Base-by-base conservation (phyloP, 2,797 vertebrate species). In the Galagoides demidoff region DNA sequence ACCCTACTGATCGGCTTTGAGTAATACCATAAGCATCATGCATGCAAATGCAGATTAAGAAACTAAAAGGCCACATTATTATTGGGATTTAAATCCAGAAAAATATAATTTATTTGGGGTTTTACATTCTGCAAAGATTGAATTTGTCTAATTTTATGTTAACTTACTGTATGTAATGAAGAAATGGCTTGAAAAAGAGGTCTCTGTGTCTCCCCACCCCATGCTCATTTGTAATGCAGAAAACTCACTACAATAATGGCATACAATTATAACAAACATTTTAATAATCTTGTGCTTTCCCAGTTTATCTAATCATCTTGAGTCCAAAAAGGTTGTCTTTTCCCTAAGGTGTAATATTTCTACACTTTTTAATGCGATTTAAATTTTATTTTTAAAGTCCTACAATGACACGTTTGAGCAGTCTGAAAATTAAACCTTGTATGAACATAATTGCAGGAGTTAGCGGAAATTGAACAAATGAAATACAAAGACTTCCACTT, bases 401-500 rank as follows among this genome's bases (percentile, higher is more conserved):
- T 92, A 59, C 27, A 94, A 49, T 97, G 52, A 52, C 90, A 82
- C 74, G 88, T 86, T 95, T 97, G 85, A 94, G 78, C 93, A 91
- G 92, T 96, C 77, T 95, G 87, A 97, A 98, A 97, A 98, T 97
- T 96, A 96, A 98, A 95, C 97, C 96, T 97, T 94, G 97, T 97
- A 90, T 97, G 96, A 98, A 98, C 98, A 97, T 98, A 88, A 96
- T 95, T 97, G 96, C 88, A 97, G 96, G 96, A 78, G 94, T 97
- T 96, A 97, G 95, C 97, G 97, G 98, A 98, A 98, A 98, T 97
- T 97, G 97, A 98, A 96, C 98, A 96, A 97, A 98, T 98, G 98
- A 98, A 98, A 98, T 98, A 98, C 97, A 98, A 97, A 98, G 98
- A 98, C 97, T 96, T 98, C 96, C 95, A 95, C 98, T 98, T 99